These are phyloP conservation scores for Meteorus sp. DNA, from an alignment of 1,140 invertebrate species.

Conservation along the genomic window DNA sequence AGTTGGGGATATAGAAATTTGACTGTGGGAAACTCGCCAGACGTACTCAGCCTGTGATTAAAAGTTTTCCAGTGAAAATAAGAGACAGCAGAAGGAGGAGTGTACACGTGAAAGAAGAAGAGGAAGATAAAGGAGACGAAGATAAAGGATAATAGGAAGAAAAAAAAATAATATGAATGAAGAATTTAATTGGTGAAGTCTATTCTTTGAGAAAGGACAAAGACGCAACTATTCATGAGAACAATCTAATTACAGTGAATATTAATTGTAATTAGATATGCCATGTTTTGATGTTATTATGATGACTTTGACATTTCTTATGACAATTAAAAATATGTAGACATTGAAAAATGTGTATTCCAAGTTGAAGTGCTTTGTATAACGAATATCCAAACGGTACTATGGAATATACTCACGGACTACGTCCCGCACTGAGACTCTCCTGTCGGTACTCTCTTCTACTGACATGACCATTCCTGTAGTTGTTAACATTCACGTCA, in stretches of 20 bases:
- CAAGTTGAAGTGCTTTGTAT: too few species aligned
- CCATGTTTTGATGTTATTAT: too few species aligned
- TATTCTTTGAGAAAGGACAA: neutral
- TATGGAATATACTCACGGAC: conserved; percentile 42
- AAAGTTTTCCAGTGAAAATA: conserved; percentile 26
- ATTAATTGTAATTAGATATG: too few species aligned
- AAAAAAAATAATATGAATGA: neutral
- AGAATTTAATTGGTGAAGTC: conserved; percentile 5
- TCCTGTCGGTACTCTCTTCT: conserved; percentile 41
- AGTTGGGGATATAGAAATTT: neutral
- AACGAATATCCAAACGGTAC: conserved; percentile 14
- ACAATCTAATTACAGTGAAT: neutral
- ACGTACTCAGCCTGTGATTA: conserved; percentile 23
- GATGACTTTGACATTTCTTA: too few species aligned
- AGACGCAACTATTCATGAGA: neutral
- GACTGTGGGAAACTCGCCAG: conserved; percentile 2
- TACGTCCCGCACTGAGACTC: conserved; percentile 50
- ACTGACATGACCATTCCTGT: conserved; percentile 26
- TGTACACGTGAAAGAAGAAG: neutral
- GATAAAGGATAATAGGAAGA: neutral
- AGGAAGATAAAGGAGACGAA: neutral
- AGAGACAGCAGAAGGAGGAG: neutral
- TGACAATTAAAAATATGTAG: too few species aligned
- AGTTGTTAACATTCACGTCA: conserved; percentile 38
- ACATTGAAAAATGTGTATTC: too few species aligned